Base-by-base conservation (phyloP, 2,888 invertebrate genomes). In the Eupithecia exiguata region DNA sequence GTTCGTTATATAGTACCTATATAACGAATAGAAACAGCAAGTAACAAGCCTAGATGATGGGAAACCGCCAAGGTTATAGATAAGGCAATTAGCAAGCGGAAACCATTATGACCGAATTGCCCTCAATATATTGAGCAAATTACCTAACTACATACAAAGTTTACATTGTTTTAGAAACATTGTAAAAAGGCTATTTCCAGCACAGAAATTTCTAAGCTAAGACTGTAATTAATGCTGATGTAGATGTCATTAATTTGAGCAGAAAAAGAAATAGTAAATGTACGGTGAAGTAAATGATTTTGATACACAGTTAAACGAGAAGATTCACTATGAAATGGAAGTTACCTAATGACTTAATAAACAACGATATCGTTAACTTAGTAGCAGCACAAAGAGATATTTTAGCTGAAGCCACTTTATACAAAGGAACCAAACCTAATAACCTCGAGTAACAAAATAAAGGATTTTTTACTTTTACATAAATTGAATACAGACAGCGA, bases 31-130 rank as follows among this genome's bases (percentile, higher is more conserved):
- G 21, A 58, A 58, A 25, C 14, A 53, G 2, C 53, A 58, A 65
- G 35, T 36, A 65, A 38, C 10, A 68, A 36, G 9, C 35, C 53
- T 18, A 69, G 61, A 46, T 46, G n/a, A 63, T 46, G 63, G 70
- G 69, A 61, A 43, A 61, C 61, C 21, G 40, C 40, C 69, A 58
- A 69, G 68, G 68, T 25, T 46, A 69, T 35, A 58, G n/a, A 69
- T 21, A 58, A 21, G 35, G 18, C 61, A 58, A 40, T 61, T 38
- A 58, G 53, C 21, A 10, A 58, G 21, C 61, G 61, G 69, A 66
- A 66, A 66, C 36, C 36, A 65, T 65, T 40, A 66, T 25, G 36
- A 40, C 66, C 36, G 25, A 21, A 38, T 38, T 38, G 38, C 65
- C 36, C 35, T 10, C 5, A 40, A 21, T 65, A 65, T 36, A 65